Base-by-base conservation (phyloP, 1,140 invertebrate species). In the Helicoverpa armigera region DNA sequence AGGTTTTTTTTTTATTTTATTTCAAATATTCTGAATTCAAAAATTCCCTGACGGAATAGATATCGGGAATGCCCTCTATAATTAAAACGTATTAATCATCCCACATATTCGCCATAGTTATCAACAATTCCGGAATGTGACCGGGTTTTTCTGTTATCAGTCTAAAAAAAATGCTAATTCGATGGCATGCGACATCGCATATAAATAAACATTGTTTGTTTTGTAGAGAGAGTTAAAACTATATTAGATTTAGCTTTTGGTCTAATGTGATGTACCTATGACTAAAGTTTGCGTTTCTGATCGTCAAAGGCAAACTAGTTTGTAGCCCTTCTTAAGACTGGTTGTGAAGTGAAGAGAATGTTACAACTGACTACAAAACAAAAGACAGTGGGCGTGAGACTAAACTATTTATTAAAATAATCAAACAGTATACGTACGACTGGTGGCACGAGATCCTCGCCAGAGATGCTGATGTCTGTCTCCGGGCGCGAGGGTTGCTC, bases 401-500 rank as follows among this genome's bases (percentile, higher is more conserved):
- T 23, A 23, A 23, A 23, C 31, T 53, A 23, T 16, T 58, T 43
- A n/a, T 13, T 29, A 31, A n/a, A 29, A 14, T 13, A 60, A 50
- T 48, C 35, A 73, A 53, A 29, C 12, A 4, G 43, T 61, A 61
- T 82, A 92, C 91, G 90, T 77, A 94, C 92, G 79, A 89, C 84
- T 14, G 86, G 86, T 51, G 88, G 85, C 73, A 86, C 90, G 63
- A 82, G 78, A 31, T 93, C 90, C 54, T 94, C 91, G 18, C 89
- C 90, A 69, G 92, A 91, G 87, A 94, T 89, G 82, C 87, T 91
- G 85, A 94, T 92, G 79, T 92, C 92, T n/a, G 87, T 88, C 79
- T 87, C 91, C 70, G 90, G 89, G 82, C 89, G 91, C 85, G 89
- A 87, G 86, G 92, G 88, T 78, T 81, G 79, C 14, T 88, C 87